These are phyloP conservation scores for Pholis gunnellus DNA, from an alignment of 2,113 vertebrate species.

Conservation along the genomic window DNA sequence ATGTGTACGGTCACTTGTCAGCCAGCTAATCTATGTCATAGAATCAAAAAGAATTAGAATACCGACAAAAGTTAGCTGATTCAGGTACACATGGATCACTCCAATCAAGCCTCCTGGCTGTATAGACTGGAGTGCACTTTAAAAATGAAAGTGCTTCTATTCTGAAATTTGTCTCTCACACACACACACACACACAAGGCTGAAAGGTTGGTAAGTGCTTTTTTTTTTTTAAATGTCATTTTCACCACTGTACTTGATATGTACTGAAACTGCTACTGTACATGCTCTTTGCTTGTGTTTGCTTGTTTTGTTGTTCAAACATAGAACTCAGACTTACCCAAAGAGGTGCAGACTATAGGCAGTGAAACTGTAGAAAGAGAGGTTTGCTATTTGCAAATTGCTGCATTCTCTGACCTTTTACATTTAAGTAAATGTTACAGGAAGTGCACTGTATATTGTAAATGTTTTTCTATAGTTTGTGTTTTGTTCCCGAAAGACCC, in stretches of 20 bases:
- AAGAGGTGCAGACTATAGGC: conserved; percentile 35
- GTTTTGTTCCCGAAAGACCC: conserved; percentile 32
- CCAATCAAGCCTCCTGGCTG: conserved; percentile 15
- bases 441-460: conserved; percentile 25
- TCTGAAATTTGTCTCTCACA: not conserved
- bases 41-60: not conserved
- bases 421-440: conserved; percentile 30
- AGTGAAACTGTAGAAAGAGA: conserved; percentile 19
- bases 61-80: not conserved
- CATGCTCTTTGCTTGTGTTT: conserved; percentile 17
- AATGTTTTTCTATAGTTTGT: conserved; percentile 18
- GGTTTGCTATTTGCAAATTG: not conserved
- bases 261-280: conserved; percentile 36
- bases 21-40: not conserved
- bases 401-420: conserved; percentile 21
- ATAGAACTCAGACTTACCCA: conserved; percentile 13
- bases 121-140: not conserved
- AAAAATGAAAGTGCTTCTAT: conserved; percentile 12
- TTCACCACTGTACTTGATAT: conserved; percentile 32
- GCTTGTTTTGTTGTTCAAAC: conserved; percentile 12
- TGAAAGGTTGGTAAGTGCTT: not conserved
- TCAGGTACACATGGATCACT: not conserved
- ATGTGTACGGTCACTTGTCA: not conserved
- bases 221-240: conserved; percentile 26
- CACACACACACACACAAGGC: not conserved